A percentile compares a stretch with the other conserved stretches of the same genome.
Conservation (phyloP, 1,140 invertebrate species). For the Tetranychus urticae region DNA sequence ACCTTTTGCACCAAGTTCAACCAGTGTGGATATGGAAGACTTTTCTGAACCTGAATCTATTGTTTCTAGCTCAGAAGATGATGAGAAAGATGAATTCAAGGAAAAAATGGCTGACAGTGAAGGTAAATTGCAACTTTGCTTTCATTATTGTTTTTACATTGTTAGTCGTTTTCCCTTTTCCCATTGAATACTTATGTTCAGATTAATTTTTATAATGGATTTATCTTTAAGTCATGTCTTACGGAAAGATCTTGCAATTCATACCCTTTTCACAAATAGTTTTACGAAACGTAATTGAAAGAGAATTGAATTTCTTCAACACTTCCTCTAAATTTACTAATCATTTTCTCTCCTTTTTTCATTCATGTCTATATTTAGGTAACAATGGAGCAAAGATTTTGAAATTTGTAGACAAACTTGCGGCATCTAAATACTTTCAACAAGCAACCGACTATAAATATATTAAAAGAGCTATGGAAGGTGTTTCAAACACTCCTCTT, state of each 20-base stretch:
- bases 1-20: background rate
- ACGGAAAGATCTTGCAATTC: too few species aligned
- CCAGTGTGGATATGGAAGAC: background rate
- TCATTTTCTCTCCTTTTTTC: too few species aligned
- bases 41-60: background rate
- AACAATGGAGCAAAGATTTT: conserved; percentile 36
- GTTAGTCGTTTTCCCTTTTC: background rate
- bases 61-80: conserved; percentile 8
- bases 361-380: background rate
- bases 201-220: too few species aligned
- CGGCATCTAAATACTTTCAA: conserved; percentile 73
- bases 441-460: conserved; percentile 32
- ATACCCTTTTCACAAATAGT: too few species aligned
- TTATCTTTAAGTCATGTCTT: too few species aligned
- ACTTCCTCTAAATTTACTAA: too few species aligned
- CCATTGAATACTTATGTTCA: background rate
- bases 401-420: conserved; percentile 64
- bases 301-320: too few species aligned
- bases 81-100: conserved; percentile 3
- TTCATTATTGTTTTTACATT: background rate
- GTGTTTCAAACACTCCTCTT: conserved; percentile 71
- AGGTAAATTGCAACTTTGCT: background rate
- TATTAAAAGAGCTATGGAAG: conserved; percentile 25
- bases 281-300: too few species aligned
- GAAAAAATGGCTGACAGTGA: conserved; percentile 3